phyloP scores from a whole-genome alignment of 2,113 vertebrate genomes.

The Proteles cristata region DNA sequence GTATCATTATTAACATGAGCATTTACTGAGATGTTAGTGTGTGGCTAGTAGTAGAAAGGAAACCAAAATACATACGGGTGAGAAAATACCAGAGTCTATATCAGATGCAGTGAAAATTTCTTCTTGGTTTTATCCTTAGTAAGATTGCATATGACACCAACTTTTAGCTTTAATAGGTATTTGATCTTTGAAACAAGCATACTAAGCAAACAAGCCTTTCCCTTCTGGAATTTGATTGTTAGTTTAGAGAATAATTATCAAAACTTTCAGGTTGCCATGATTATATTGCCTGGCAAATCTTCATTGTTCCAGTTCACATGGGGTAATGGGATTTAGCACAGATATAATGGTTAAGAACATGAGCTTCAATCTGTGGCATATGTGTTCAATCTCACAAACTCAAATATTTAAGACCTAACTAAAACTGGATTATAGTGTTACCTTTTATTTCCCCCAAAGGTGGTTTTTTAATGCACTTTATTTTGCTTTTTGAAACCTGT shows the following conservation, averaged over 20 bases:
- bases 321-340: not conserved
- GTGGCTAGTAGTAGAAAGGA: not conserved
- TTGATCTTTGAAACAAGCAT: not conserved
- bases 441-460: not conserved
- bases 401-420: not conserved
- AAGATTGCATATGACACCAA: not conserved
- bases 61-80: not conserved
- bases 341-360: not conserved
- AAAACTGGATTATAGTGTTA: not conserved
- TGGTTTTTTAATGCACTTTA: not conserved
- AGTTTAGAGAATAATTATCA: not conserved
- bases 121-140: not conserved
- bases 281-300: not conserved
- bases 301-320: not conserved
- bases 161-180: not conserved
- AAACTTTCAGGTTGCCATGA: not conserved
- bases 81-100: not conserved
- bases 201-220: not conserved
- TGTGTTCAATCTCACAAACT: not conserved
- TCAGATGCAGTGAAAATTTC: not conserved
- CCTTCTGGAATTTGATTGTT: not conserved
- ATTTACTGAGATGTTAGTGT: not conserved
- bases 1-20: not conserved
- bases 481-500: not conserved
- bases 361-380: not conserved